Conservation (phyloP, 2,113 vertebrate genomes). For the Nicator chloris region DNA sequence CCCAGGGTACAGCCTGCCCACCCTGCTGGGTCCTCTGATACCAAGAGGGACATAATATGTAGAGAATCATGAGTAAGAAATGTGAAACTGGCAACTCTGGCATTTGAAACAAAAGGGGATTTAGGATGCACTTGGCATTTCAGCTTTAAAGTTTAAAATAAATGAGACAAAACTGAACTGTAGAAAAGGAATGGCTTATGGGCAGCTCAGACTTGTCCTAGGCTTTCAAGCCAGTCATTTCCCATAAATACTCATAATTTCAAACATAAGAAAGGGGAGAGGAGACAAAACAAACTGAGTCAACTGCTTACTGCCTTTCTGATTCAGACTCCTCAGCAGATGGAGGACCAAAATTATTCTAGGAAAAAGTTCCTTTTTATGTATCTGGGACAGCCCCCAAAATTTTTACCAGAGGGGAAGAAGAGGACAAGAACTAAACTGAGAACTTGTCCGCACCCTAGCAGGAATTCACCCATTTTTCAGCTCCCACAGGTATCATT, state of each 20-base stretch:
- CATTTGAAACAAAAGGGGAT: not conserved
- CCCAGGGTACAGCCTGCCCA: not conserved
- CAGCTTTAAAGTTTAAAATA: not conserved
- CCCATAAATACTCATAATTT: constrained; percentile 39
- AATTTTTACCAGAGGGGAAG: constrained; percentile 47
- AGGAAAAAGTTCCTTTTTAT: constrained; percentile 47
- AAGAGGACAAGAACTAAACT: constrained; percentile 52
- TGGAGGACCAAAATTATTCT: constrained; percentile 38
- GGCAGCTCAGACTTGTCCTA: constrained; percentile 20
- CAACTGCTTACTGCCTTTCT: constrained; percentile 50
- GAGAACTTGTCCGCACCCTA: constrained; percentile 20
- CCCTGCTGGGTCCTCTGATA: not conserved
- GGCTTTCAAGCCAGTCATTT: constrained; percentile 39
- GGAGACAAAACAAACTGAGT: constrained; percentile 51
- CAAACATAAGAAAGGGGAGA: constrained; percentile 38
- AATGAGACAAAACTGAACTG: not conserved
- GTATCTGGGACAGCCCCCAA: constrained; percentile 48
- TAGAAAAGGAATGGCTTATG: not conserved
- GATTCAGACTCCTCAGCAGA: constrained; percentile 52
- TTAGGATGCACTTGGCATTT: not conserved
- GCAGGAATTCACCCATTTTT: constrained; percentile 61
- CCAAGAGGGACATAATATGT: not conserved
- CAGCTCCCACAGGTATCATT: constrained; percentile 64
- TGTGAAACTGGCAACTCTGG: not conserved
- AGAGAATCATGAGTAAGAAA: not conserved